phyloP scores from a whole-genome alignment of 2,113 vertebrate genomes.

The Phoenicopterus ruber region DNA sequence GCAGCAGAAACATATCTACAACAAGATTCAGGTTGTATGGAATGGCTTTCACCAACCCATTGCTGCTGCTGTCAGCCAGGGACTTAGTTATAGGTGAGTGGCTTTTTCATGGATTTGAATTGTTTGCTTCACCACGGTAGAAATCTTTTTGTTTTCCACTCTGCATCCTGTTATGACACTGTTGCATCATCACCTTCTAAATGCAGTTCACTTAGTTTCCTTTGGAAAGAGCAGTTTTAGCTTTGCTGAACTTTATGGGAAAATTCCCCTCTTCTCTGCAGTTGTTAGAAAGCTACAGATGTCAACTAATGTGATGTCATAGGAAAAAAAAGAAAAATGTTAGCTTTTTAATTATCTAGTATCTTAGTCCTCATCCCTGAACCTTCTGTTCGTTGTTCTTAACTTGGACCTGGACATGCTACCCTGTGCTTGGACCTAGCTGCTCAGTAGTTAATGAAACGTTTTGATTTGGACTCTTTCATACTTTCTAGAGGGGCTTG shows the following conservation, averaged over 20 bases:
- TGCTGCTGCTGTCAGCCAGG: conserved; percentile 90
- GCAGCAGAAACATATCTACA: conserved; percentile 83
- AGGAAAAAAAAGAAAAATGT: background rate
- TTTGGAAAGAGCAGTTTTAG: background rate
- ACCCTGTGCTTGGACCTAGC: background rate
- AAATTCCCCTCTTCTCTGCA: background rate
- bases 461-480: background rate
- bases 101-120: background rate
- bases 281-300: too few species aligned
- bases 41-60: conserved; percentile 89
- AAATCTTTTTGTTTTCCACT: too few species aligned
- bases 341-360: background rate
- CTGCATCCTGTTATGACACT: background rate
- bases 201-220: background rate
- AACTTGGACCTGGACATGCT: background rate
- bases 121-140: background rate
- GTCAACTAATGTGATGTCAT: background rate
- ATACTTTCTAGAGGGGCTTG: background rate
- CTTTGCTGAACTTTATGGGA: background rate
- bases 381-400: background rate
- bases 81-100: conserved; percentile 93
- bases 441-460: background rate
- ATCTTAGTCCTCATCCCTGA: background rate
- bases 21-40: conserved; percentile 90
- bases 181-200: background rate